Conservation (phyloP, 2,113 vertebrate genomes). For the Onychostruthus taczanowskii region DNA sequence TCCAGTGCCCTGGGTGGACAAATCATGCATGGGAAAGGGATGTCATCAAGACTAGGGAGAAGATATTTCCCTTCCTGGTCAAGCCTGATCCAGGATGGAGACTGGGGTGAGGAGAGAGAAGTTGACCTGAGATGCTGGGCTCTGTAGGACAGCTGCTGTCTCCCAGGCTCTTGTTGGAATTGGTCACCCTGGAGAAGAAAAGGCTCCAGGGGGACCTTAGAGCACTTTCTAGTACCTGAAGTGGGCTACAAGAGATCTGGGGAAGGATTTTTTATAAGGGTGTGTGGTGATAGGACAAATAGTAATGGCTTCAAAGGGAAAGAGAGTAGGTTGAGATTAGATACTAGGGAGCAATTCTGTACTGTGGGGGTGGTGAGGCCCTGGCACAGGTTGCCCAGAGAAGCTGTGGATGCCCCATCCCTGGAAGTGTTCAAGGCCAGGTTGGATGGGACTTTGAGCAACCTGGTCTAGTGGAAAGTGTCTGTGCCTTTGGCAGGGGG, state of each 20-base stretch:
- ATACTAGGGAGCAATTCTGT: background rate
- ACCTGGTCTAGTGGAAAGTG: background rate
- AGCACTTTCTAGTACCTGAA: background rate
- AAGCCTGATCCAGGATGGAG: background rate
- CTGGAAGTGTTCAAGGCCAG: background rate
- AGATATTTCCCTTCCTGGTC: background rate
- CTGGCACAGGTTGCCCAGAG: background rate
- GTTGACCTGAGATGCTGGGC: background rate
- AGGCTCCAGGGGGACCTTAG: background rate
- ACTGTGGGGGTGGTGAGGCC: rapidly evolving
- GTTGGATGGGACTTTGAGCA: background rate
- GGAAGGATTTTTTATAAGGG: background rate
- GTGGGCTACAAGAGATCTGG: background rate
- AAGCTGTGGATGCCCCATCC: background rate
- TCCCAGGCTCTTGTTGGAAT: background rate
- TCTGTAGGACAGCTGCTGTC: background rate
- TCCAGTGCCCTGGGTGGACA: background rate
- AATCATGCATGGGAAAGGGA: background rate
- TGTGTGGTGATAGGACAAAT: background rate
- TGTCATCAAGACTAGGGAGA: background rate
- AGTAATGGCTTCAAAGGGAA: background rate
- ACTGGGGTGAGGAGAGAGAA: background rate
- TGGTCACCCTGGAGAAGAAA: background rate
- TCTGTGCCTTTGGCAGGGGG: background rate
- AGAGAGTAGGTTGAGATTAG: background rate